These are phyloP conservation scores for Lycopodina hypogea DNA, from an alignment of 37 sponge, comb jelly and placozoan species.

Conservation along the genomic window DNA sequence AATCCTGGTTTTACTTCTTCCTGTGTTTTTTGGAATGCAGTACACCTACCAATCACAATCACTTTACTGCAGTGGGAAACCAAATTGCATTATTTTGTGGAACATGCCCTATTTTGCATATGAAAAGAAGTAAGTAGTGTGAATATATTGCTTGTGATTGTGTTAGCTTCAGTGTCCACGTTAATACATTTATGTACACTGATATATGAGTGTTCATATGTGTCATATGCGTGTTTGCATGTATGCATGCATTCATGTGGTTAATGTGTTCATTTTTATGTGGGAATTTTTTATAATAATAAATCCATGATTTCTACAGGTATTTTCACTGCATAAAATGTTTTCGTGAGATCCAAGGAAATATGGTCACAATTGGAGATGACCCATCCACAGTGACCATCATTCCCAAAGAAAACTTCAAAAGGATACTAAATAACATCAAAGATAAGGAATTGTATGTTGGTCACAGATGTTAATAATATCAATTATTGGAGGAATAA, in stretches of 20 bases:
- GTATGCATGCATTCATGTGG: conserved; percentile 10
- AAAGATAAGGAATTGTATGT: conserved; percentile 86
- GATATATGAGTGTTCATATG: too few species aligned
- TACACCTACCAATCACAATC: conserved; percentile 86
- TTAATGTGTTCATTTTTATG: background rate
- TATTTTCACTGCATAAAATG: conserved; percentile 92
- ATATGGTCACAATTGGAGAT: conserved; percentile 78
- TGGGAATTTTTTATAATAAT: background rate
- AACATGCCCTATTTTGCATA: conserved; percentile 79
- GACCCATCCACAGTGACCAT: conserved; percentile 45
- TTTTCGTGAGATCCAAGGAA: conserved; percentile 80
- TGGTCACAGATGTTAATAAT: background rate
- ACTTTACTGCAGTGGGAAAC: conserved; percentile 86
- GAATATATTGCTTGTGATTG: too few species aligned
- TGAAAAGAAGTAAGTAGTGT: conserved; percentile 64
- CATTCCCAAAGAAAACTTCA: conserved; percentile 52
- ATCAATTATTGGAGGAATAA: too few species aligned
- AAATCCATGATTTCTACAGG: too few species aligned
- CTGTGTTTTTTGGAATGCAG: conserved; percentile 43
- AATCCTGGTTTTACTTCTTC: too few species aligned
- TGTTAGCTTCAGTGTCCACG: background rate
- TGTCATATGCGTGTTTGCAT: too few species aligned
- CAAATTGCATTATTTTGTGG: conserved; percentile 82
- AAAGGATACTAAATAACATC: conserved; percentile 81
- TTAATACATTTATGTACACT: too few species aligned